Evolutionary conservation across 2,888 invertebrate species (phyloP).

Genomic region (Dichetophora obliterata): DNA sequence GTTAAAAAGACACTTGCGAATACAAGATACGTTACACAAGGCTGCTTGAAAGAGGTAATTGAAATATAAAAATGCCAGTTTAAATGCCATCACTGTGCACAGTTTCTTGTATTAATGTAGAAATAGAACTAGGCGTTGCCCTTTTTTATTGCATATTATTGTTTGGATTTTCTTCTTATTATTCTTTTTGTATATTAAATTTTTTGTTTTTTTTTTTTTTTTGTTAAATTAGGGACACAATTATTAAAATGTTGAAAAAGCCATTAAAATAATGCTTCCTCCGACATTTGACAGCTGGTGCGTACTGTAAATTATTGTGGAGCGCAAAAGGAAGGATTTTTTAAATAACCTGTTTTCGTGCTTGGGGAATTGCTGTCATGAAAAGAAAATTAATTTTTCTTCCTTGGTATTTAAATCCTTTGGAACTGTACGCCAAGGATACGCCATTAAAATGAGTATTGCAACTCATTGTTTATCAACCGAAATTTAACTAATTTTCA

Average conservation of each 20-base stretch:
- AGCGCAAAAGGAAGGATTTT: neutral
- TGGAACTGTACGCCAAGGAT: too few species aligned
- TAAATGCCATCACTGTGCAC: neutral
- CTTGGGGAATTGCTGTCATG: neutral
- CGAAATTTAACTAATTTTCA: too few species aligned
- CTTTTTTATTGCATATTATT: neutral
- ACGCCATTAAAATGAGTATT: too few species aligned
- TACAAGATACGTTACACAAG: neutral
- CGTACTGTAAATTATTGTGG: conserved; percentile 24
- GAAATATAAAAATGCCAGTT: conserved; percentile 58
- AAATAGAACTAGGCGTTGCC: neutral
- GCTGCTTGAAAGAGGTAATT: conserved; percentile 37
- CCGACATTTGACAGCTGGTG: conserved; percentile 62
- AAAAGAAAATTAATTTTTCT: neutral
- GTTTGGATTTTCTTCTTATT: neutral
- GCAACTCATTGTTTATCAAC: too few species aligned
- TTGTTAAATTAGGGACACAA: neutral
- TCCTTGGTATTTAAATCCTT: neutral
- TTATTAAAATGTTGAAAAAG: neutral
- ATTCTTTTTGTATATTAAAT: neutral
- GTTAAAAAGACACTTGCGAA: neutral
- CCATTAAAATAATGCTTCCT: conserved; percentile 65
- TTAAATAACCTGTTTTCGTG: neutral
- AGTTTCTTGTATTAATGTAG: neutral
- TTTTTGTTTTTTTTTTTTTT: neutral